Conservation (phyloP, 2,888 invertebrate species). For the Thalpophila matura region DNA sequence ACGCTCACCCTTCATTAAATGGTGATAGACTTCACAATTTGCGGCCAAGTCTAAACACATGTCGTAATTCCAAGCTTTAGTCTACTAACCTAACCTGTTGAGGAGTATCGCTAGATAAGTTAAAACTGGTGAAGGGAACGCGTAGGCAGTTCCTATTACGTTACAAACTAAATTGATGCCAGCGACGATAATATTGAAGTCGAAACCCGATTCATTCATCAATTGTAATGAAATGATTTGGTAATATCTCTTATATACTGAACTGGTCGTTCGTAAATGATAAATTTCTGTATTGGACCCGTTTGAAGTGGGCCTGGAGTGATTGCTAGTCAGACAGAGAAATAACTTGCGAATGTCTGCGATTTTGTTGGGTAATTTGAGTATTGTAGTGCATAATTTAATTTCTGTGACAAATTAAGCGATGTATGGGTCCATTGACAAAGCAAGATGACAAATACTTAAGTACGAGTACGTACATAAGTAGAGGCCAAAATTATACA, state of each 20-base stretch:
- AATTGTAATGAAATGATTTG: conserved; percentile 64
- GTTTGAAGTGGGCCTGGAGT: conserved; percentile 47
- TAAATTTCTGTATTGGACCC: conserved; percentile 45
- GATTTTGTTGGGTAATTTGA: conserved; percentile 14
- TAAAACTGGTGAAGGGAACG: conserved; percentile 67
- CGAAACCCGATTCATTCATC: conserved; percentile 65
- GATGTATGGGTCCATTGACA: not conserved
- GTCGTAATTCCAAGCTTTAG: conserved; percentile 28
- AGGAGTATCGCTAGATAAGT: conserved; percentile 55
- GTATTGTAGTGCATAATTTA: conserved; percentile 1
- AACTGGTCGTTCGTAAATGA: conserved; percentile 45
- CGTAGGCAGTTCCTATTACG: conserved; percentile 66
- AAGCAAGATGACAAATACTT: too few species aligned
- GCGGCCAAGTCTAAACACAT: conserved; percentile 6
- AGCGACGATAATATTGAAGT: conserved; percentile 61
- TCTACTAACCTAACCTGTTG: conserved; percentile 46
- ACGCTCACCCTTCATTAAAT: too few species aligned
- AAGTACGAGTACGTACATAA: too few species aligned
- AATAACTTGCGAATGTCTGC: conserved; percentile 28
- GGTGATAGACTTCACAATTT: too few species aligned
- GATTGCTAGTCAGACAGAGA: conserved; percentile 42
- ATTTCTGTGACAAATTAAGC: not conserved
- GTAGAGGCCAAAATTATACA: too few species aligned
- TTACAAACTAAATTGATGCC: conserved; percentile 61
- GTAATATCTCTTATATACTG: conserved; percentile 48